phyloP scores from a whole-genome alignment of 2,113 vertebrate genomes.

The Helogale parvula region DNA sequence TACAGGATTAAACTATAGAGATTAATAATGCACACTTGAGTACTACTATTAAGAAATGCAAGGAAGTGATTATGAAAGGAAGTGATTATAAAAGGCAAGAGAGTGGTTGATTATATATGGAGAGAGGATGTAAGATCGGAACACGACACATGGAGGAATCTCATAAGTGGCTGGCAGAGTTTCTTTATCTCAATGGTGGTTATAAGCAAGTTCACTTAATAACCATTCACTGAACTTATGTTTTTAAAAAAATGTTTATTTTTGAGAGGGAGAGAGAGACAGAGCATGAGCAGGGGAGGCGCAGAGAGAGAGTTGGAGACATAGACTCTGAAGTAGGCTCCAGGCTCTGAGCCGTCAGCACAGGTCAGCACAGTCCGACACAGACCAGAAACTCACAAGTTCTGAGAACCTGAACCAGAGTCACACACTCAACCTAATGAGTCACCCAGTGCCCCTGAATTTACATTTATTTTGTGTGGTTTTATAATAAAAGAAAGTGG shows the following conservation, averaged over 20 bases:
- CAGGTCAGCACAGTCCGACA: too few species aligned
- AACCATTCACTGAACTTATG: background rate
- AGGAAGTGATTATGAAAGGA: background rate
- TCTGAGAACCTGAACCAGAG: too few species aligned
- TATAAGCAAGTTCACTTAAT: background rate
- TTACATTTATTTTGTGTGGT: background rate
- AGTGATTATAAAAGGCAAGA: background rate
- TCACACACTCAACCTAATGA: too few species aligned
- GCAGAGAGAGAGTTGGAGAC: too few species aligned
- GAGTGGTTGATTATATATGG: background rate
- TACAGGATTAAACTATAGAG: background rate
- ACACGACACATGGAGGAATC: too few species aligned
- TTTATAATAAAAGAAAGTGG: background rate
- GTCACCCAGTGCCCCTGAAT: too few species aligned
- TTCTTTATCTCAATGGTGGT: background rate
- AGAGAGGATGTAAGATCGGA: background rate
- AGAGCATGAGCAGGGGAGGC: fast-evolving
- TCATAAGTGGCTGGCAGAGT: too few species aligned
- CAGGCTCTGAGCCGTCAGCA: too few species aligned
- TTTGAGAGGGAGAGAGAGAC: too few species aligned
- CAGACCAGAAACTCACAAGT: too few species aligned
- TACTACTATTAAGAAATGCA: background rate
- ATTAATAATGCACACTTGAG: background rate
- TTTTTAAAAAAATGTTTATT: too few species aligned
- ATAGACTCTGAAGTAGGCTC: too few species aligned